Evolutionary conservation across 2,797 vertebrate species (phyloP).

Genomic region (Sebastes jordani): DNA sequence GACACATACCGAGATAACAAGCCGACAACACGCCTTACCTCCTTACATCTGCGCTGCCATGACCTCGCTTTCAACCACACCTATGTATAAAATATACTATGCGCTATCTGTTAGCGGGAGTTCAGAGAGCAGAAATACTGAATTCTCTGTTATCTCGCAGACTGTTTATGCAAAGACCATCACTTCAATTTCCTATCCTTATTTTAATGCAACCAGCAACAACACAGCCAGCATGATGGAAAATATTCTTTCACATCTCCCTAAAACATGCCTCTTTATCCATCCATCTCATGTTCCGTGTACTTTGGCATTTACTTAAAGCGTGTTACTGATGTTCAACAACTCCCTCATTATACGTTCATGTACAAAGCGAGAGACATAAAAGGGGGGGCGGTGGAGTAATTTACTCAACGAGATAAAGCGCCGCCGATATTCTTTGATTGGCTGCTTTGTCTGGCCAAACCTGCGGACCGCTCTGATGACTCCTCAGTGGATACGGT

Average conservation of each 20-base stretch:
- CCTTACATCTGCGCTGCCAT: not conserved
- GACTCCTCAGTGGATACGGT: conserved; percentile 26
- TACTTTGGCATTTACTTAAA: conserved; percentile 26
- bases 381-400: conserved; percentile 25
- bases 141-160: not conserved
- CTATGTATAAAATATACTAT: conserved; percentile 21
- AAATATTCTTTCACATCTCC: not conserved
- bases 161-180: not conserved
- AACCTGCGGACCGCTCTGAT: conserved; percentile 23
- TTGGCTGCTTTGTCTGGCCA: conserved; percentile 46
- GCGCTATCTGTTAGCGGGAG: not conserved
- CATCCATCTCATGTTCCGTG: not conserved
- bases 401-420: conserved; percentile 50
- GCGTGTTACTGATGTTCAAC: conserved; percentile 32
- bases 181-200: not conserved
- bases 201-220: not conserved
- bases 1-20: conserved; percentile 40
- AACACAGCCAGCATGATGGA: not conserved
- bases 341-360: conserved; percentile 48
- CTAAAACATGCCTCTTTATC: conserved; percentile 4
- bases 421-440: conserved; percentile 48
- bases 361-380: conserved; percentile 44
- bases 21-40: conserved; percentile 3
- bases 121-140: conserved; percentile 2
- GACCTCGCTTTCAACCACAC: conserved; percentile 19